Evolutionary conservation across 2,113 vertebrate species (phyloP).

Genomic region (Spilogale gracilis): DNA sequence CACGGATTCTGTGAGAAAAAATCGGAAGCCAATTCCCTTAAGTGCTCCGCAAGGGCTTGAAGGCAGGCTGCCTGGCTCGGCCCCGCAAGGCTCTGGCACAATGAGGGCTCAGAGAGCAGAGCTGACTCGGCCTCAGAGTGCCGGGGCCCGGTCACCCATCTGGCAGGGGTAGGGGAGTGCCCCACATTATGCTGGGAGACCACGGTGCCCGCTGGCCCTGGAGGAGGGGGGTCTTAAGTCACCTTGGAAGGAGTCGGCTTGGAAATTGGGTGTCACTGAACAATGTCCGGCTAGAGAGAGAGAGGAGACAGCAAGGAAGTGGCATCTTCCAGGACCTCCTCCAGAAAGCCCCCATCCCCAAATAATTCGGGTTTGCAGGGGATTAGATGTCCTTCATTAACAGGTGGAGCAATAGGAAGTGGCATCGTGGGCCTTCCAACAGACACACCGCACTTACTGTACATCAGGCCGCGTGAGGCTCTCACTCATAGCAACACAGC

Average conservation of each 20-base stretch:
- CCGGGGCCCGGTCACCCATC: too few species aligned
- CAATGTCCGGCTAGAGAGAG: not conserved
- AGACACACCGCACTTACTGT: not conserved
- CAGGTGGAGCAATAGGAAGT: not conserved
- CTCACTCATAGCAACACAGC: rapidly evolving
- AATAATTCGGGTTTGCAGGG: not conserved
- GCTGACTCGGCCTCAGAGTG: rapidly evolving
- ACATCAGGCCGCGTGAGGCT: not conserved
- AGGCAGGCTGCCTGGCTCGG: not conserved
- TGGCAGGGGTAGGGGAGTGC: not conserved
- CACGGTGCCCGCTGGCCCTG: too few species aligned
- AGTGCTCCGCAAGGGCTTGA: not conserved
- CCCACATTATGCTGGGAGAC: not conserved
- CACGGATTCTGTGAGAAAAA: not conserved
- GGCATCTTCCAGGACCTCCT: not conserved
- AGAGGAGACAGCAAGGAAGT: not conserved
- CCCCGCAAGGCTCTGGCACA: not conserved
- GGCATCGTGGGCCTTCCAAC: rapidly evolving
- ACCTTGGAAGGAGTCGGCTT: not conserved
- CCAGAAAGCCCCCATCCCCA: not conserved
- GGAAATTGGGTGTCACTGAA: not conserved
- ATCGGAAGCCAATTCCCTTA: not conserved
- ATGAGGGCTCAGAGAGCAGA: not conserved
- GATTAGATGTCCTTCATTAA: not conserved
- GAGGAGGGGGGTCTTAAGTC: not conserved